Conservation (phyloP, 2,888 invertebrate species). For the Mesoligia furuncula region DNA sequence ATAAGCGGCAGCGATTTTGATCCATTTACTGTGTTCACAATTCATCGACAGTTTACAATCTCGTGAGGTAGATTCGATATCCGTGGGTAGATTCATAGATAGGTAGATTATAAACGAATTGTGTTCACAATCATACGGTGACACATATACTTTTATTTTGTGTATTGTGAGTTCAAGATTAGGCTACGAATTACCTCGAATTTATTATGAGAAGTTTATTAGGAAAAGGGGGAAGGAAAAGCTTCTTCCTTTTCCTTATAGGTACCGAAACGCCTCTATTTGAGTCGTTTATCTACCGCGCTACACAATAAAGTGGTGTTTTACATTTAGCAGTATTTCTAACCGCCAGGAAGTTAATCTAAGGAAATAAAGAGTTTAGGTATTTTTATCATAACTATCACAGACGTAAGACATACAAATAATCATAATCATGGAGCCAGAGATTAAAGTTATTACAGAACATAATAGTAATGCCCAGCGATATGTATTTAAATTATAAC, state of each 20-base stretch:
- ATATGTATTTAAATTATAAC: neutral
- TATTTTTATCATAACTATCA: conserved; percentile 10
- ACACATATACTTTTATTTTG: neutral
- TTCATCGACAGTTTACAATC: neutral
- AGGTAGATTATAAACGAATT: neutral
- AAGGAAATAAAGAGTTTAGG: neutral
- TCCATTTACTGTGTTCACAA: neutral
- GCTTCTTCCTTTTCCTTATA: neutral
- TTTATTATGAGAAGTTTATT: neutral
- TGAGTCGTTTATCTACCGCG: neutral
- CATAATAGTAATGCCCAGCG: neutral
- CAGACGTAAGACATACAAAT: conserved; percentile 1
- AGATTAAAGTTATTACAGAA: conserved; percentile 5
- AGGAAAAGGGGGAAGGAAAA: neutral
- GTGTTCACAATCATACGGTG: neutral
- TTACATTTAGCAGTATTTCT: neutral
- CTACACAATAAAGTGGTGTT: neutral
- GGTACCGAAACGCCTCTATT: neutral
- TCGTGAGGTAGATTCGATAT: too few species aligned
- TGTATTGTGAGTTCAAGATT: neutral
- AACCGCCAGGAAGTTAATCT: neutral
- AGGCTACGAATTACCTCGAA: neutral
- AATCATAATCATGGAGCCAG: neutral
- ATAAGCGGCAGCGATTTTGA: too few species aligned
- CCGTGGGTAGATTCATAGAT: too few species aligned